phyloP scores from a whole-genome alignment of 2,888 invertebrate species.

The Cremastobaeus sp. region DNA sequence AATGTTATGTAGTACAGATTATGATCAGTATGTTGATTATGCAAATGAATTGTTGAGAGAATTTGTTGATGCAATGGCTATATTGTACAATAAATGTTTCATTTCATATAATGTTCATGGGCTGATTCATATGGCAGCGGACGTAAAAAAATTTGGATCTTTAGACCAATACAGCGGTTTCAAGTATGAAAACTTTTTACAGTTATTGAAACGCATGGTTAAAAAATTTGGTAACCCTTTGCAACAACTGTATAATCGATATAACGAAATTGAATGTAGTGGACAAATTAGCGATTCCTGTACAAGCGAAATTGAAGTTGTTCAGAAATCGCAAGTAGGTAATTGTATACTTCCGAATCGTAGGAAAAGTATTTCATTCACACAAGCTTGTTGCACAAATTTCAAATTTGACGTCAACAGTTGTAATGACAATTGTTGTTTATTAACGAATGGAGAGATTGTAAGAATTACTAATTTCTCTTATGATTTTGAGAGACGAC shows the following conservation, averaged over 20 bases:
- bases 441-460: not conserved
- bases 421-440: not conserved
- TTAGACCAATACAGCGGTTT: too few species aligned
- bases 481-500: slow-evolving; percentile 1
- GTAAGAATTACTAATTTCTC: not conserved
- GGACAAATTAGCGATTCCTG: too few species aligned
- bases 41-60: slow-evolving; percentile 28
- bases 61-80: slow-evolving; percentile 31
- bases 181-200: too few species aligned
- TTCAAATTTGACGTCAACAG: not conserved
- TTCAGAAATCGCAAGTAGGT: not conserved
- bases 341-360: not conserved
- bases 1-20: slow-evolving; percentile 15
- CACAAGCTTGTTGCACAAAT: not conserved
- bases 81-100: slow-evolving; percentile 12
- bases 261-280: too few species aligned
- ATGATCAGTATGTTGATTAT: slow-evolving; percentile 14
- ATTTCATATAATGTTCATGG: slow-evolving; percentile 19
- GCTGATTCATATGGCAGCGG: slow-evolving; percentile 12
- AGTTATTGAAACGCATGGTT: too few species aligned
- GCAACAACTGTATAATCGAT: too few species aligned
- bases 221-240: too few species aligned
- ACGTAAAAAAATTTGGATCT: too few species aligned
- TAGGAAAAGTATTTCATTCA: not conserved
- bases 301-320: too few species aligned